These are phyloP conservation scores for Epinephelus malabaricus DNA, from an alignment of 2,797 vertebrate species.

Conservation along the genomic window DNA sequence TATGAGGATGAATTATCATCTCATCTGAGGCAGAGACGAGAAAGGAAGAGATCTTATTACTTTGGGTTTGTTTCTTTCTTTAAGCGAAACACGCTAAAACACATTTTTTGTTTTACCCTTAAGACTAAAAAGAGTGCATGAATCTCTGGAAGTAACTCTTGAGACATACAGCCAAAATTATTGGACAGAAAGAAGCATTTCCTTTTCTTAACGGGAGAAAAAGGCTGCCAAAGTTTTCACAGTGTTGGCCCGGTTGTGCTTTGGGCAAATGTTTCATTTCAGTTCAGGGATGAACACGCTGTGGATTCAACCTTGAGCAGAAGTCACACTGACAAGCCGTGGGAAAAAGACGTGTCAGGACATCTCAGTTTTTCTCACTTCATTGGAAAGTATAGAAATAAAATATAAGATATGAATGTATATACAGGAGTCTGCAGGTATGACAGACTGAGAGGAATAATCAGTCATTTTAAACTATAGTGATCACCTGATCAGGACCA, in stretches of 20 bases:
- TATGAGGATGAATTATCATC: slow-evolving; percentile 37
- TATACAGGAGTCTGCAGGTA: not conserved
- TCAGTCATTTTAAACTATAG: not conserved
- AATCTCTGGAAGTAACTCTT: slow-evolving; percentile 5
- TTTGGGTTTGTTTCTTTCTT: not conserved
- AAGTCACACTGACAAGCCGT: not conserved
- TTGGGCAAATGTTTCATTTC: not conserved
- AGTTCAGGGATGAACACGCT: slow-evolving; percentile 12
- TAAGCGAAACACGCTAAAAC: not conserved
- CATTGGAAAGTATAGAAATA: not conserved
- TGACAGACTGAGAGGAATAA: not conserved
- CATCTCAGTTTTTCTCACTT: not conserved
- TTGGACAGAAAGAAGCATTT: slow-evolving; percentile 29
- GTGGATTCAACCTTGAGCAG: slow-evolving; percentile 10
- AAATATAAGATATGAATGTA: not conserved
- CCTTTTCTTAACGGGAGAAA: slow-evolving; percentile 32
- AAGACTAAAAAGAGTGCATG: slow-evolving; percentile 9
- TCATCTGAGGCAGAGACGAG: slow-evolving; percentile 15
- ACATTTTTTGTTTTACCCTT: not conserved
- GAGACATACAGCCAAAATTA: not conserved
- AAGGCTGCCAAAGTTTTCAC: slow-evolving; percentile 26
- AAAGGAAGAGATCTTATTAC: not conserved
- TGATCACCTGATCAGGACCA: not conserved
- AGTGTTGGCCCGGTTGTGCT: slow-evolving; percentile 6
- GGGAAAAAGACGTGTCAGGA: not conserved